Percentiles rank a stretch among this genome's conserved stretches.
These are phyloP conservation scores for Dromococcyx pavoninus DNA, from an alignment of 2,797 vertebrate genomes.

Conservation along the genomic window DNA sequence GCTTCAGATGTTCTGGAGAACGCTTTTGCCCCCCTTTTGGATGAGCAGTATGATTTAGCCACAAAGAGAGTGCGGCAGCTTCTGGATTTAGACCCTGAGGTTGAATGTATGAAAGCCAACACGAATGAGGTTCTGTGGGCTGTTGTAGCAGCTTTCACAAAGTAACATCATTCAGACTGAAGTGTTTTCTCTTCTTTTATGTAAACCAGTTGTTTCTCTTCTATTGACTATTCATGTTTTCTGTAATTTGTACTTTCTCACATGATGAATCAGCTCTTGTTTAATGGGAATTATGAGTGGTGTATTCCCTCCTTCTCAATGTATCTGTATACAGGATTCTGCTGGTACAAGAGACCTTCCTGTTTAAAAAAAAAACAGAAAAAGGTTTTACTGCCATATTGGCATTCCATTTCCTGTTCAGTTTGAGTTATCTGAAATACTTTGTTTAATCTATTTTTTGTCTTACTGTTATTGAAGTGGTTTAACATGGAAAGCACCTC, in stretches of 20 bases:
- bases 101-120: conserved; percentile 89
- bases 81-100: conserved; percentile 93
- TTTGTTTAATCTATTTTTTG: conserved; percentile 42
- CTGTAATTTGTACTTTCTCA: conserved; percentile 75
- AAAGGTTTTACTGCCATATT: conserved; percentile 74
- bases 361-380: conserved; percentile 62
- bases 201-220: conserved; percentile 71
- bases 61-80: conserved; percentile 94
- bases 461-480: conserved; percentile 20
- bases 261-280: conserved; percentile 64
- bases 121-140: conserved; percentile 93
- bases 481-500: conserved; percentile 52
- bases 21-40: conserved; percentile 91
- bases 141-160: conserved; percentile 94
- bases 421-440: conserved; percentile 46
- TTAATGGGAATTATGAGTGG: conserved; percentile 67
- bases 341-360: conserved; percentile 77
- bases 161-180: conserved; percentile 78
- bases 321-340: conserved; percentile 69
- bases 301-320: conserved; percentile 56
- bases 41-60: conserved; percentile 95
- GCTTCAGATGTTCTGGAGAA: conserved; percentile 96
- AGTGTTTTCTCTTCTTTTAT: conserved; percentile 39
- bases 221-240: conserved; percentile 70
- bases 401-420: conserved; percentile 72